These are phyloP conservation scores for Decapterus maruadsi DNA, from an alignment of 2,797 vertebrate genomes.

Conservation along the genomic window DNA sequence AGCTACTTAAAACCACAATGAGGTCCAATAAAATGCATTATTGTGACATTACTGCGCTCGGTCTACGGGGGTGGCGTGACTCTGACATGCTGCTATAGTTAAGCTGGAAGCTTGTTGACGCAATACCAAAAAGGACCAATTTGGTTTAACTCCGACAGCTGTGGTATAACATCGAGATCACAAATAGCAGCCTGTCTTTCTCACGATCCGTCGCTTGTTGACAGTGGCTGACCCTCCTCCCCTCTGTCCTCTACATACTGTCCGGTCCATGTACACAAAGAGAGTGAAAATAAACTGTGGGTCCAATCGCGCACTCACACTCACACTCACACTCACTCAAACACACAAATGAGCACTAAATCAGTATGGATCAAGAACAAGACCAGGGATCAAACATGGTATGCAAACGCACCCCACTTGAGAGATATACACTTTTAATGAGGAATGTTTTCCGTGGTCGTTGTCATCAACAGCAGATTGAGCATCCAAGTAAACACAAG, in stretches of 20 bases:
- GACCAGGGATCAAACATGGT: constrained; percentile 73
- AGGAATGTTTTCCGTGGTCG: constrained; percentile 61
- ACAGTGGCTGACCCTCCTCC: constrained; percentile 83
- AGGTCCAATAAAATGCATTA: constrained; percentile 48
- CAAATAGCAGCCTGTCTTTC: constrained; percentile 84
- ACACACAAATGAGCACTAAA: constrained; percentile 62
- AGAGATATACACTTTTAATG: constrained; percentile 67
- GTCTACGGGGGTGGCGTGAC: constrained; percentile 56
- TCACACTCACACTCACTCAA: constrained; percentile 36
- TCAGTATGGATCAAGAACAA: constrained; percentile 73
- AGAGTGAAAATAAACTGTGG: constrained; percentile 83
- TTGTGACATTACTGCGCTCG: constrained; percentile 38
- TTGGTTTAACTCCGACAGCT: constrained; percentile 75
- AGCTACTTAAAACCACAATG: constrained; percentile 42
- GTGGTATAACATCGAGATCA: constrained; percentile 76
- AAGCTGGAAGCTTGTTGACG: constrained; percentile 68
- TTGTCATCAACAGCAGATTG: constrained; percentile 54
- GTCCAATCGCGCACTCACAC: constrained; percentile 21
- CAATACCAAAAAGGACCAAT: constrained; percentile 61
- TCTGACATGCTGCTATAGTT: constrained; percentile 69
- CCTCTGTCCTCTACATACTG: constrained; percentile 75
- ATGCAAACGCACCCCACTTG: constrained; percentile 67
- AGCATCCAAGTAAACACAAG: constrained; percentile 54
- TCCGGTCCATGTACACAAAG: constrained; percentile 79
- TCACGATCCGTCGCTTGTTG: constrained; percentile 84